Conservation (phyloP, 2,888 invertebrate genomes). For the Ormyrus pomaceus region DNA sequence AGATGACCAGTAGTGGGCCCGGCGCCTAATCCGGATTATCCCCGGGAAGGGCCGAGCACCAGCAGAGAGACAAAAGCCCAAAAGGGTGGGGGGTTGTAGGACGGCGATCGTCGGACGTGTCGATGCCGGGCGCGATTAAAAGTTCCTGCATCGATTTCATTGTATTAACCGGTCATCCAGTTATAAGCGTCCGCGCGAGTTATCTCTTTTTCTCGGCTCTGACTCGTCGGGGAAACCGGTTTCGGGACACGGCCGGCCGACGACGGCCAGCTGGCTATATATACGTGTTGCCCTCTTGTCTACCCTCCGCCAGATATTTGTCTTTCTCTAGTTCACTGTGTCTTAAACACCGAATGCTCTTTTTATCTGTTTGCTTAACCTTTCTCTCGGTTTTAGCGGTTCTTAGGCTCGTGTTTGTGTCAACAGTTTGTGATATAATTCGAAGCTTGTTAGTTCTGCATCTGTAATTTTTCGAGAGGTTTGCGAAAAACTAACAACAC, state of each 20-base stretch:
- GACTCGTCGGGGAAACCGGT: slow-evolving; percentile 28
- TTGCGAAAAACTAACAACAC: too few relatives aligned
- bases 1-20: background rate
- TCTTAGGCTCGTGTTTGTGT: background rate
- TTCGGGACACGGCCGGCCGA: background rate
- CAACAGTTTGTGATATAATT: background rate
- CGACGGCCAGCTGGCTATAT: slow-evolving; percentile 20
- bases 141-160: slow-evolving; percentile 63
- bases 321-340: slow-evolving; percentile 40
- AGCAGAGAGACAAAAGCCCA: background rate
- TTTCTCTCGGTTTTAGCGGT: background rate
- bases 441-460: too few relatives aligned
- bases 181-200: background rate
- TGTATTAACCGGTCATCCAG: slow-evolving; percentile 59
- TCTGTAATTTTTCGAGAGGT: too few relatives aligned
- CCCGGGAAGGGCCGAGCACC: background rate
- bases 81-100: too few relatives aligned
- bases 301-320: slow-evolving; percentile 4
- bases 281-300: slow-evolving; percentile 1
- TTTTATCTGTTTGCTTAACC: background rate
- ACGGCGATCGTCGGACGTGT: too few relatives aligned
- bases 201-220: background rate
- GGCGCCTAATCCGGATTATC: slow-evolving; percentile 32
- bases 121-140: slow-evolving; percentile 32
- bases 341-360: background rate